Evolutionary conservation across 2,113 vertebrate species (phyloP).

Genomic region (Hemiscyllium ocellatum): DNA sequence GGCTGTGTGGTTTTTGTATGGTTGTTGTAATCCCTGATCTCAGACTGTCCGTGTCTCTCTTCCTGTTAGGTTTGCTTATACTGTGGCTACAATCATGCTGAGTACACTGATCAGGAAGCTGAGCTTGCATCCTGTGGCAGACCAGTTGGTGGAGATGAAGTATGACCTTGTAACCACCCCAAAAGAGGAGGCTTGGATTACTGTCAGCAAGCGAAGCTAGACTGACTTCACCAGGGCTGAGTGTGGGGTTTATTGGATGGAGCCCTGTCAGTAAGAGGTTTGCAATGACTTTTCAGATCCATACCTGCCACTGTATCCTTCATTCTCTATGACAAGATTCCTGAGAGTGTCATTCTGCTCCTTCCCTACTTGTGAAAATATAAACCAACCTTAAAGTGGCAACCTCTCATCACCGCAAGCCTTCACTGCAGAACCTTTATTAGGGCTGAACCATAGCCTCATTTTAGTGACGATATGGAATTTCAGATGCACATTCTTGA

Average conservation of each 20-base stretch:
- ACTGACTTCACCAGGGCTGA: neutral
- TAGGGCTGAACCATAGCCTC: neutral
- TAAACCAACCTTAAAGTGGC: neutral
- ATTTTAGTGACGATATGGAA: neutral
- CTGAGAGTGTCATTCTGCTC: neutral
- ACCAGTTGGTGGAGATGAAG: constrained; percentile 76
- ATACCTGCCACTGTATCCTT: neutral
- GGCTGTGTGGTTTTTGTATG: neutral
- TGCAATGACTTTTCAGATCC: neutral
- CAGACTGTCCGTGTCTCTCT: constrained; percentile 37
- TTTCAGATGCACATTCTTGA: neutral
- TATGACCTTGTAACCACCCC: constrained; percentile 85
- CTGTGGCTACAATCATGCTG: constrained; percentile 74
- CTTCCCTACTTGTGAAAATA: neutral
- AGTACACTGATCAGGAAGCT: constrained; percentile 71
- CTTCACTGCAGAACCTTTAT: neutral
- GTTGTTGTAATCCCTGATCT: neutral
- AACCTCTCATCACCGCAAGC: neutral
- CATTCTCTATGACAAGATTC: neutral
- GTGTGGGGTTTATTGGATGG: neutral
- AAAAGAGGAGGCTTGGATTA: constrained; percentile 91
- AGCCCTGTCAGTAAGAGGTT: neutral
- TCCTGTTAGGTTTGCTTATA: constrained; percentile 77
- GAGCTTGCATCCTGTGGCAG: constrained; percentile 64
- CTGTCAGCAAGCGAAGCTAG: constrained; percentile 70